A percentile compares a stretch with the other conserved stretches of the same genome.
These are phyloP conservation scores for Tragelaphus imberbis DNA, from an alignment of 2,113 vertebrate species.

Conservation along the genomic window DNA sequence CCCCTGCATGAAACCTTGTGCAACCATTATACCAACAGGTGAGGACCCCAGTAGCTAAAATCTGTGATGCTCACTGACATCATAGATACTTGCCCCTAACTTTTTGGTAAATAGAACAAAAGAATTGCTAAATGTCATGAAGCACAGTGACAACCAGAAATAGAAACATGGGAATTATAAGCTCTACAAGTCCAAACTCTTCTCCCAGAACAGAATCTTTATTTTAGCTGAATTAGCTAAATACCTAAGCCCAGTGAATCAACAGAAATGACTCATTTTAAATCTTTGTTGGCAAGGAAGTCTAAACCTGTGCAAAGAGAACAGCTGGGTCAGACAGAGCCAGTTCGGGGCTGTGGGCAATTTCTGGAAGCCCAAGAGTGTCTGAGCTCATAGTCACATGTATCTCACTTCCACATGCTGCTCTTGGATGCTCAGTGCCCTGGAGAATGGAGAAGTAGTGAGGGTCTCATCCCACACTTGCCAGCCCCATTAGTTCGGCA, in stretches of 20 bases:
- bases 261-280: conserved; percentile 50
- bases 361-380: background rate
- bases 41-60: background rate
- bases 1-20: background rate
- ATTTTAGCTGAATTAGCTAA: conserved; percentile 62
- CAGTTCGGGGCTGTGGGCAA: background rate
- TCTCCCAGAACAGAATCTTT: background rate
- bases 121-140: conserved; percentile 1
- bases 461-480: background rate
- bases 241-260: conserved; percentile 49
- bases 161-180: conserved; percentile 26
- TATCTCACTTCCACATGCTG: background rate
- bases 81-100: background rate
- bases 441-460: background rate
- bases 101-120: conserved; percentile 37
- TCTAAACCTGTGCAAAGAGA: background rate
- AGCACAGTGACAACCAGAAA: background rate
- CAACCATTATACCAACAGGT: background rate
- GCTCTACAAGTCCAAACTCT: conserved; percentile 34
- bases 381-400: background rate
- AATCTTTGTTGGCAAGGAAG: background rate
- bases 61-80: background rate
- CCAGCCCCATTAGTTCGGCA: background rate
- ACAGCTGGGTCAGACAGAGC: background rate
- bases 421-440: background rate